Base-by-base conservation (phyloP, 2,888 invertebrate species). In the Caenorhabditis zanzibari region DNA sequence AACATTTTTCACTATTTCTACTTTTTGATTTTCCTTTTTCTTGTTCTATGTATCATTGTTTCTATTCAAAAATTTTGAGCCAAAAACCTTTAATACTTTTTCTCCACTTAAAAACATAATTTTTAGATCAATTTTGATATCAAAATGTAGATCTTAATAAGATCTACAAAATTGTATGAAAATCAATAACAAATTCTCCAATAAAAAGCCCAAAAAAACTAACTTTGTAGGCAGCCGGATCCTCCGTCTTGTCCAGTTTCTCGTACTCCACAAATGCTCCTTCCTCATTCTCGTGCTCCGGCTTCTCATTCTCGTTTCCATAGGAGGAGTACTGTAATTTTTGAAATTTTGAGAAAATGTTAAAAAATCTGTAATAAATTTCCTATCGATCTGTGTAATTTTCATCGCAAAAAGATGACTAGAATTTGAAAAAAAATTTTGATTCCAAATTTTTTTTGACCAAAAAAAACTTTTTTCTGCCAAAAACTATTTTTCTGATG, bases 181-280 rank as follows among this genome's bases (percentile, higher is more conserved):
- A n/a, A n/a, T n/a, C n/a, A n/a, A n/a, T n/a, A n/a, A n/a, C n/a
- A n/a, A n/a, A n/a, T n/a, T n/a, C n/a, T n/a, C n/a, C n/a, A n/a
- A n/a, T n/a, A n/a, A n/a, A n/a, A n/a, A n/a, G n/a, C n/a, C n/a
- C n/a, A n/a, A n/a, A 32, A 58, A 58, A 44, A 22, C 68, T 41
- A 14, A 77, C 77, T 68, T 77, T 77, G 32, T 38, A 77, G 2
- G 72, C 61, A 7, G 82, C 77, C 26, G 77, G 77, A 74, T 79
- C 73, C 19, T 77, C 82, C 7, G 73, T 82, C 52, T 84, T 85
- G 47, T 88, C 88, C 22, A 88, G 68, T 35, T 84, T 84, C 52
- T 89, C 88, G 64, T 90, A 90, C 69, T 90, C 90, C 14, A 90
- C 85, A 22, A 90, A 82, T 19, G 88, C 88, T 44, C 90, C 90